A percentile compares a stretch with the other conserved stretches of the same genome.
phyloP scores from a whole-genome alignment of 2,113 vertebrate genomes.

The Alouatta palliata region DNA sequence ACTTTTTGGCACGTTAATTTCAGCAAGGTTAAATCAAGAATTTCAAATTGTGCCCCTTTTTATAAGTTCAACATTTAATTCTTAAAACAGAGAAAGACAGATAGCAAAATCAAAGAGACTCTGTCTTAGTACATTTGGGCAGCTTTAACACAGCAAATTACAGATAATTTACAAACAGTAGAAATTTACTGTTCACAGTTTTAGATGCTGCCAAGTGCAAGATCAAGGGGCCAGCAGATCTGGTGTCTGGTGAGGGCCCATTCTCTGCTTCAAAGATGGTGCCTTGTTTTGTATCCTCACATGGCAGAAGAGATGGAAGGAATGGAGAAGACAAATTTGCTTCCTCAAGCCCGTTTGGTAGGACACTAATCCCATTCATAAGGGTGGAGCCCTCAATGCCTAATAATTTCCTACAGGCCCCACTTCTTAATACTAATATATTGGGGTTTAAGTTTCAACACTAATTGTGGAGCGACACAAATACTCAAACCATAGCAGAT shows the following conservation, averaged over 20 bases:
- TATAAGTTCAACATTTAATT: not conserved
- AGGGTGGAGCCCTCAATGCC: not conserved
- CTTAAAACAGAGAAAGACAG: slow-evolving; percentile 1
- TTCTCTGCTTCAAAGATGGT: not conserved
- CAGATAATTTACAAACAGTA: not conserved
- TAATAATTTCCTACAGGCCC: not conserved
- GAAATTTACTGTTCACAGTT: not conserved
- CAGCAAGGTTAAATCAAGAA: slow-evolving; percentile 25
- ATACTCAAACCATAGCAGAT: not conserved
- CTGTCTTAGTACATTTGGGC: not conserved
- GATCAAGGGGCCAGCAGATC: too few relatives aligned
- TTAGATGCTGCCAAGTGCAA: not conserved
- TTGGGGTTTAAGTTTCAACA: not conserved
- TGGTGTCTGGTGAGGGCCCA: not conserved
- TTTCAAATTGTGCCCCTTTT: not conserved
- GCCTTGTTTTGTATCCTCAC: not conserved
- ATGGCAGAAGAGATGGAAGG: not conserved
- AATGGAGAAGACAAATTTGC: not conserved
- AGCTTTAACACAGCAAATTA: not conserved
- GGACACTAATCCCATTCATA: not conserved
- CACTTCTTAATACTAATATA: too few relatives aligned
- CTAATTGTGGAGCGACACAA: not conserved
- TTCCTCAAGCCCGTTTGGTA: not conserved
- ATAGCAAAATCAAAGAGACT: not conserved
- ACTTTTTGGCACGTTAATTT: not conserved